Base-by-base conservation (phyloP, 2,888 invertebrate species). In the Smittia aterrima region DNA sequence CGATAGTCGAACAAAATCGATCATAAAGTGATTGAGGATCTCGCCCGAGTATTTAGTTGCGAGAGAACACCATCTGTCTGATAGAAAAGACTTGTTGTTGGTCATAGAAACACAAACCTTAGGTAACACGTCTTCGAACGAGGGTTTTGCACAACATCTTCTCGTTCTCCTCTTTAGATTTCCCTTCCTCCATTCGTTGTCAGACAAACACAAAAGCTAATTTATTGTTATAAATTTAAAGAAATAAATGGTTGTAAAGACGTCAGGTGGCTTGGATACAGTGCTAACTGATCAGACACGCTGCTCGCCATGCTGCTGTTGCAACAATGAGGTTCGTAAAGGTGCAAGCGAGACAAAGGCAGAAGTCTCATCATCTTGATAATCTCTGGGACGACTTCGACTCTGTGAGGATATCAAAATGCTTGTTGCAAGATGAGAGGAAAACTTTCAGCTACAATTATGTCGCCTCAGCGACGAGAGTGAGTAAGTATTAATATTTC, bases 161-260 rank as follows among this genome's bases (percentile, higher is more conserved):
- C 13, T 64, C 11, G 13, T 16, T 11, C 1, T n/a, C 9, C 25
- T 64, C 1, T 1, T 53, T 70, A 22, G 58, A 22, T 25, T 16
- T 24, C 6, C 24, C 16, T 70, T 4, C n/a, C n/a, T 53, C 22
- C 25, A 16, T 40, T 20, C 40, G 1, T 24, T 70, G 16, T 27
- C 25, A 27, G 25, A 18, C 20, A 58, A 22, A 58, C 64, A 64
- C 16, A 64, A 64, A 64, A 64, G 27, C 27, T 64, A 64, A 70
- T 70, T 70, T 70, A 70, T 70, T 47, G 68, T 70, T 70, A 47
- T 53, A 70, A 70, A 22, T 70, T 70, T 70, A 53, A 70, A 70
- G 68, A 70, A 24, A 70, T 25, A 70, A 47, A 70, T 47, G 68
- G 68, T 47, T 53, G 20, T 25, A 70, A 25, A 67, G 40, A 70